Base-by-base conservation (phyloP, 2,888 invertebrate genomes). In the Scrobipalpa costella region DNA sequence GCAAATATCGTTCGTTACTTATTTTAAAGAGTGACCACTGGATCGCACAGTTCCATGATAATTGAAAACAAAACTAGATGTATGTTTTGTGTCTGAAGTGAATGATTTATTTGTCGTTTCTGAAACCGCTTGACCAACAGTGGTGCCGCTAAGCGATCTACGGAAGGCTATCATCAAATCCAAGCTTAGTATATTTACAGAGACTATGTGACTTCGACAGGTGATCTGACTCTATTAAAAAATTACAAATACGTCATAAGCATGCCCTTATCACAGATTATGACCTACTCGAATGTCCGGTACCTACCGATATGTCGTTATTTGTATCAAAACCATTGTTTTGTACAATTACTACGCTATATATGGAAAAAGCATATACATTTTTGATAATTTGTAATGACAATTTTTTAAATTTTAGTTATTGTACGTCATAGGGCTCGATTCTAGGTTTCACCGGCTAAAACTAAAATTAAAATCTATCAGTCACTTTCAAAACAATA, bases 241-340 rank as follows among this genome's bases (percentile, higher is more conserved):
- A 67, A 73, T 74, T 82, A 81, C 80, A 83, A 80, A 81, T 85
- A 88, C 76, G 81, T 87, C 86, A 86, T 86, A 89, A 88, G 85
- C 83, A 84, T 88, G 84, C 78, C 76, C 86, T 87, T 91, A 90
- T 90, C 90, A 91, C 91, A 91, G 89, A 85, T 85, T 86, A 88
- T 85, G 84, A 86, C 79, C 80, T 83, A 85, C 75, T 81, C 79
- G 71, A 80, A 75, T 82, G 77, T 79, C 75, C 81, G 80, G 84
- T 80, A 76, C 67, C 79, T 88, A 87, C 78, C 85, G 89, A 90
- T 89, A 90, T 88, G 88, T 88, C 72, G 68, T 79, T 80, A 74
- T 73, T 76, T 74, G 73, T 76, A 70, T 73, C 72, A 72, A 60
- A 60, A 60, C 60, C 34, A 44, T 49, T 40, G 49, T 60, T 60